These are phyloP conservation scores for Sceloporus tristichus DNA, from an alignment of 2,113 vertebrate genomes.

Conservation along the genomic window DNA sequence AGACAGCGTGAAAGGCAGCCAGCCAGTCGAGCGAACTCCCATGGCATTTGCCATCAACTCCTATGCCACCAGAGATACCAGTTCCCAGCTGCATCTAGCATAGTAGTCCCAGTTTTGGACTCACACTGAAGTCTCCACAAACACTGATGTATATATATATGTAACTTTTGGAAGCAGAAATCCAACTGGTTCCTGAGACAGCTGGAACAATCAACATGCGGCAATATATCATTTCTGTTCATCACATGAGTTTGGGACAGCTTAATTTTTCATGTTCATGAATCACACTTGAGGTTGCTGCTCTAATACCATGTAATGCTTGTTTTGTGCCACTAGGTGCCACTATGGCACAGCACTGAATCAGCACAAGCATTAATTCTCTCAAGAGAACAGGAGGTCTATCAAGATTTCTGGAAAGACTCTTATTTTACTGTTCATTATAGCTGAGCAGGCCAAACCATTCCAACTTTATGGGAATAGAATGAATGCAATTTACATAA, in stretches of 20 bases:
- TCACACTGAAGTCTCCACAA: background rate
- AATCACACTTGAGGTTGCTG: too few species aligned
- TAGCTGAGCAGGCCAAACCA: background rate
- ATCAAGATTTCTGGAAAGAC: background rate
- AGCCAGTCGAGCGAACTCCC: conserved; percentile 46
- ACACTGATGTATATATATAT: background rate
- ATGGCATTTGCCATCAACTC: conserved; percentile 25
- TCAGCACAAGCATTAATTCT: background rate
- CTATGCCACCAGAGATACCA: background rate
- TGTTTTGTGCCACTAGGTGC: background rate
- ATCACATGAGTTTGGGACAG: background rate
- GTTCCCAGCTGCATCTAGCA: background rate
- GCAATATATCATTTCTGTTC: too few species aligned
- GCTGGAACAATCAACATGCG: too few species aligned
- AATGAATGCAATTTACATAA: background rate
- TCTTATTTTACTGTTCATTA: background rate
- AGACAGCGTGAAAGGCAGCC: conserved; percentile 57
- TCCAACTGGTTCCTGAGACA: too few species aligned
- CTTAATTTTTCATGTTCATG: background rate
- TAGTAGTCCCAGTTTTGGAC: background rate
- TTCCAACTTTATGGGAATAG: background rate
- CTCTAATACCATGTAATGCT: background rate
- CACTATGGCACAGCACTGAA: background rate
- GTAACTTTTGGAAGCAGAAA: background rate
- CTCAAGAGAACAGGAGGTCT: background rate